Evolutionary conservation across 2,113 vertebrate genomes (phyloP), one percentile per base, ranked within the genome.

Genomic region (Oryzias curvinotus): DNA sequence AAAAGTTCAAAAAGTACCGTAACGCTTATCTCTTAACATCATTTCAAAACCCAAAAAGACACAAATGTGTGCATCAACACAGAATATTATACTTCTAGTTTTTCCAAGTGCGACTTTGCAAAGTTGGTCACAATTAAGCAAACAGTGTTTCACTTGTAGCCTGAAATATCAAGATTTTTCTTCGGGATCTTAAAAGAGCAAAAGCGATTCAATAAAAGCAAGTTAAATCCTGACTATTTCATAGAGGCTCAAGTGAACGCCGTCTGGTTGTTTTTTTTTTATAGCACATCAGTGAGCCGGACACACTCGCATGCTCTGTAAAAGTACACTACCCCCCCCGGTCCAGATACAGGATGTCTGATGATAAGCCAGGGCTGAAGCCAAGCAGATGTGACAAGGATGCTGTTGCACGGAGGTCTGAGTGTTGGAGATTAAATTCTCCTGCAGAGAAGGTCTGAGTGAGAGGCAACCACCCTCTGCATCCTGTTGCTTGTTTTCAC

Each of bases 391-490:
- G 25, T 28, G 16, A 63, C 56, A 51, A 71, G 57, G 52, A 43
- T 5, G 4, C 62, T 49, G 71, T 71, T 74, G 65, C 73, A 73
- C 61, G 70, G 62, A 68, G 30, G 7, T 36, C 30, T 36, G 71
- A 83, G 71, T 48, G 64, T 77, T 76, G 72, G 64, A 71, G 65
- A 84, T 88, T 86, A 85, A 73, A 56, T 72, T 81, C 64, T 36
- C 59, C 68, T 68, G 58, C 58, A 57, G 58, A 47, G 43, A 23
- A 59, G 81, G 80, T 82, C 82, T 18, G 65, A 77, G 49, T 28
- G 52, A 67, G 75, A 57, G 62, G 58, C 1, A 19, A 21, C 62
- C 49, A 63, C 63, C 44, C 68, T 48, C 64, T 65, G 60, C 5
- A 30, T 73, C 44, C 62, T 57, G 64, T 58, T 71, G 57, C 48